Conservation (phyloP, 2,888 invertebrate species). For the Coleophora deauratella region DNA sequence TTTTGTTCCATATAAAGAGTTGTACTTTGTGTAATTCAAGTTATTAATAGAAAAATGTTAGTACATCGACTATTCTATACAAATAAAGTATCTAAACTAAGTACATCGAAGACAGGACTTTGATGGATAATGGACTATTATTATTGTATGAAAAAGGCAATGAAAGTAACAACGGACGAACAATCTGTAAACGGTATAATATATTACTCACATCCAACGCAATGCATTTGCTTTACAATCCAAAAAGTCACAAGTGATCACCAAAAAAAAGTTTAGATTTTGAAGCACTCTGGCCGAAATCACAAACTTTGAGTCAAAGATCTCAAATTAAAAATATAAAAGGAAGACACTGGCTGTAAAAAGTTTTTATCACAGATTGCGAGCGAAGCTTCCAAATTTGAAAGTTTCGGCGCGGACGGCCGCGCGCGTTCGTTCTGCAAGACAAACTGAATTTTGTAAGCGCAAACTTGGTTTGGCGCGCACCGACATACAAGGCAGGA, state of each 20-base stretch:
- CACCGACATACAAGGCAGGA: constrained; percentile 36
- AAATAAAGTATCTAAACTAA: neutral
- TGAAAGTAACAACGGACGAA: constrained; percentile 53
- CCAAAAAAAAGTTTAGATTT: constrained; percentile 5
- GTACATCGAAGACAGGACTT: neutral
- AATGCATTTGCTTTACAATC: constrained; percentile 57
- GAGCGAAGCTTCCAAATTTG: constrained; percentile 49
- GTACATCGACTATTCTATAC: no score
- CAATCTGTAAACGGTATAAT: constrained; percentile 35
- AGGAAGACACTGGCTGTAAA: constrained; percentile 27
- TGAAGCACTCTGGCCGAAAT: neutral
- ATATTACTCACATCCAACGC: constrained; percentile 62
- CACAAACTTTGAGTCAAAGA: no score
- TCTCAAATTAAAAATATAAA: constrained; percentile 18
- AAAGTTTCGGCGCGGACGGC: constrained; percentile 61
- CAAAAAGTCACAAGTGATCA: constrained; percentile 44
- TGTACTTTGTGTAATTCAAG: no score
- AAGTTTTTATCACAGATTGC: constrained; percentile 22
- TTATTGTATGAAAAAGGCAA: constrained; percentile 8
- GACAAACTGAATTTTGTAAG: constrained; percentile 68
- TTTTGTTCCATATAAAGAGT: no score
- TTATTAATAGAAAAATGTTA: neutral
- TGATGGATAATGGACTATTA: constrained; percentile 4
- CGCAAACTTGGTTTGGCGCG: constrained; percentile 48
- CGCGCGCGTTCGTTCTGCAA: constrained; percentile 64